These are phyloP conservation scores for Dryococelus australis DNA, from an alignment of 2,888 invertebrate species.

Conservation along the genomic window DNA sequence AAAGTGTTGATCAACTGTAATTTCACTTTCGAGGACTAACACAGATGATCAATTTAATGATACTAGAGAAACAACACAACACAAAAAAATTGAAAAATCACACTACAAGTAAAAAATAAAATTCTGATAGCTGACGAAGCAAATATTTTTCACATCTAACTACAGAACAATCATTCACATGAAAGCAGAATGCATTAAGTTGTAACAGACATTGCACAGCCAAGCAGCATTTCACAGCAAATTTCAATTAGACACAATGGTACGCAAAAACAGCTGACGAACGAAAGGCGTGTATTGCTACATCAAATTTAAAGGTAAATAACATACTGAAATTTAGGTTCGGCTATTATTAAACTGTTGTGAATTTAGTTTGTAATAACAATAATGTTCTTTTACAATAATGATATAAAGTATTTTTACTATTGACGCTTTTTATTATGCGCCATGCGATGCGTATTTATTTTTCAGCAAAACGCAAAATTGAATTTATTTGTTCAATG, in stretches of 20 bases:
- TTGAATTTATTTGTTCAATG: background rate
- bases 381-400: background rate
- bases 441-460: constrained; percentile 9
- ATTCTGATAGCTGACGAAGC: background rate
- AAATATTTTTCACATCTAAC: background rate
- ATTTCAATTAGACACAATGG: background rate
- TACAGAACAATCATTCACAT: background rate
- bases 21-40: background rate
- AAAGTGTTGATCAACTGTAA: background rate
- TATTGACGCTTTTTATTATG: background rate
- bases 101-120: background rate
- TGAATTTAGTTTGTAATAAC: background rate
- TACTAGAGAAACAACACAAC: background rate
- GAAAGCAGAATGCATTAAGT: background rate
- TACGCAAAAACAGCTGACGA: background rate
- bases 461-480: background rate
- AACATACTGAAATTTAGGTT: background rate
- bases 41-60: background rate
- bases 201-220: background rate
- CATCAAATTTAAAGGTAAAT: background rate
- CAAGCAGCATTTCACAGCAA: background rate
- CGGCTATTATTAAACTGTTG: background rate
- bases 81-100: background rate
- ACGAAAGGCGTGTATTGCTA: background rate
- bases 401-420: background rate